Evolutionary conservation across 2,888 invertebrate species (phyloP).

Genomic region (Chloromyia formosa): DNA sequence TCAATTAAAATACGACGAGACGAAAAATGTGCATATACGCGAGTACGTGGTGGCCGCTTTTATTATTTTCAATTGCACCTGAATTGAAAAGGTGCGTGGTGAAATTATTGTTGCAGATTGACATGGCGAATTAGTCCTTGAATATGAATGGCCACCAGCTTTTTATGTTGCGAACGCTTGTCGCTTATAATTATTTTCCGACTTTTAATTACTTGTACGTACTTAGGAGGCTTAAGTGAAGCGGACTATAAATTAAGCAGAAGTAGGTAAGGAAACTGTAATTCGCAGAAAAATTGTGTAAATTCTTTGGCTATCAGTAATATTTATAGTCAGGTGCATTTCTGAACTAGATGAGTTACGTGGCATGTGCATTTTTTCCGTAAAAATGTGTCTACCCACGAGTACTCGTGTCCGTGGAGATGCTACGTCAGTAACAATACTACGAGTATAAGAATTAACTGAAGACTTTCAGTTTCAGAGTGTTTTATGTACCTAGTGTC

Average conservation of each 20-base stretch:
- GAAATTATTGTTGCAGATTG: slow-evolving; percentile 25
- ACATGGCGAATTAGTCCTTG: slow-evolving; percentile 24
- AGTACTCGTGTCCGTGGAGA: too few relatives aligned
- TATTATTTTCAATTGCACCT: slow-evolving; percentile 20
- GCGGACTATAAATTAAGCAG: background rate
- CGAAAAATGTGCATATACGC: too few relatives aligned
- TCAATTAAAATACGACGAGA: background rate
- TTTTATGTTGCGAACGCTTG: background rate
- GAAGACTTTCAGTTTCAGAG: too few relatives aligned
- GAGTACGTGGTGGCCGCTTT: background rate
- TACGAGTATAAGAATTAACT: too few relatives aligned
- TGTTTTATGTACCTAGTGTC: too few relatives aligned
- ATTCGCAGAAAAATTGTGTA: background rate
- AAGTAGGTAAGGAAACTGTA: background rate
- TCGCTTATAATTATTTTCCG: background rate
- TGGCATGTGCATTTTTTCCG: too few relatives aligned
- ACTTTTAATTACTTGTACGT: slow-evolving; percentile 11
- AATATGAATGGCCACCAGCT: slow-evolving; percentile 4
- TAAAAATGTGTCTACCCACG: too few relatives aligned
- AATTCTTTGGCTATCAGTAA: background rate
- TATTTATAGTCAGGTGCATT: too few relatives aligned
- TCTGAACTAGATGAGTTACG: too few relatives aligned
- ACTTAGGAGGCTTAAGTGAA: background rate
- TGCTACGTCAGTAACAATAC: too few relatives aligned
- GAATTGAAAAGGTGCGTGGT: slow-evolving; percentile 27